These are phyloP conservation scores for Fopius arisanus DNA, from an alignment of 1,140 invertebrate species.

Conservation along the genomic window DNA sequence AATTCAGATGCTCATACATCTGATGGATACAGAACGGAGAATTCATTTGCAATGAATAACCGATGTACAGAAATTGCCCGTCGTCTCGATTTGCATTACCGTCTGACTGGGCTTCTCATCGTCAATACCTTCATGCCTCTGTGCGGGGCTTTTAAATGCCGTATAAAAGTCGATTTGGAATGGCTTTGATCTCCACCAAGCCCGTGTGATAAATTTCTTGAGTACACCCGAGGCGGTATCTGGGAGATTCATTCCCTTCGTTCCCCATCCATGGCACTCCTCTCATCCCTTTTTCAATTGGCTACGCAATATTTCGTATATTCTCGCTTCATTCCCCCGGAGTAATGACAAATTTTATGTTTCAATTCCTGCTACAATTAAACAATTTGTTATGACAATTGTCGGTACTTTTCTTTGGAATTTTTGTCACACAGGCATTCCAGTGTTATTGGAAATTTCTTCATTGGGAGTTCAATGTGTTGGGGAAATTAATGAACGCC, in stretches of 20 bases:
- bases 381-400: too few relatives aligned
- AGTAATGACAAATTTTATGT: neutral
- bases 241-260: neutral
- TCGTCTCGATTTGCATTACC: slow-evolving; percentile 1
- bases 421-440: too few relatives aligned
- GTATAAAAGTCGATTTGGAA: slow-evolving; percentile 9
- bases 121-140: neutral
- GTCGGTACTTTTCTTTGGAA: too few relatives aligned
- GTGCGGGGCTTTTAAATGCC: neutral
- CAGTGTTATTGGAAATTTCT: too few relatives aligned
- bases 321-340: neutral
- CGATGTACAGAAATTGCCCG: neutral
- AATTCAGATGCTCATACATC: neutral
- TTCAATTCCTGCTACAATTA: neutral
- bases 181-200: slow-evolving; percentile 1
- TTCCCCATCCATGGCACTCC: neutral
- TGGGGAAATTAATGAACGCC: too few relatives aligned
- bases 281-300: neutral
- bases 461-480: too few relatives aligned
- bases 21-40: neutral
- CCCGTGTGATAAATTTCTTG: slow-evolving; percentile 6
- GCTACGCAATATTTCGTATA: neutral
- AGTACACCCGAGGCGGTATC: neutral
- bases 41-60: neutral
- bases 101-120: neutral